phyloP scores from a whole-genome alignment of 1,140 invertebrate species.

The Zaprionus nigranus region DNA sequence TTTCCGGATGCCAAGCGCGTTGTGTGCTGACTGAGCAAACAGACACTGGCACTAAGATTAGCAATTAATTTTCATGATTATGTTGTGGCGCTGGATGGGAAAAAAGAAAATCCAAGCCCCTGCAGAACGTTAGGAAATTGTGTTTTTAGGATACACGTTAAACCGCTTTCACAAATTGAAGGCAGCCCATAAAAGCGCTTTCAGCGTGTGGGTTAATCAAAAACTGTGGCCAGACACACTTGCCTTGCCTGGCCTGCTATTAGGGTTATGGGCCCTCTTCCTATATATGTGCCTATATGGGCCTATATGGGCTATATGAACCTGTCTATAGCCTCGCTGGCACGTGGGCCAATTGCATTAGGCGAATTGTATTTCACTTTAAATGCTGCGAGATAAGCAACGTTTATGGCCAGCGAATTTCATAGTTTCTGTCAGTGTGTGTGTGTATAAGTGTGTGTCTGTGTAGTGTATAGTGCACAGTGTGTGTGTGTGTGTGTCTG shows the following conservation, averaged over 20 bases:
- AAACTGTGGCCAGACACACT: conserved; percentile 5
- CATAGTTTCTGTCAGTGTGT: conserved; percentile 12
- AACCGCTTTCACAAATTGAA: conserved; percentile 37
- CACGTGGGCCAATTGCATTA: conserved; percentile 77
- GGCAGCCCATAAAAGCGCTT: conserved; percentile 15
- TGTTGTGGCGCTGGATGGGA: conserved; percentile 16
- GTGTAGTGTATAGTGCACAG: not conserved
- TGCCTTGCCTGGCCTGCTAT: not conserved
- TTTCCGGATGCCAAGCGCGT: conserved; percentile 44
- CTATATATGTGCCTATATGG: too few relatives aligned
- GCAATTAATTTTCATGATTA: conserved; percentile 73
- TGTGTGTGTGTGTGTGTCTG: conserved; percentile 14
- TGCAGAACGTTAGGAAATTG: not conserved
- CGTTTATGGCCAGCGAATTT: conserved; percentile 61
- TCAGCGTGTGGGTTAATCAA: conserved; percentile 11
- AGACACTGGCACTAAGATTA: conserved; percentile 46
- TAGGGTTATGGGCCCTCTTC: conserved; percentile 13
- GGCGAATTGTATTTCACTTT: conserved; percentile 77
- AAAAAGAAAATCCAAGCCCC: not conserved
- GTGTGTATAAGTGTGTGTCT: not conserved
- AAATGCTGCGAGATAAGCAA: conserved; percentile 70
- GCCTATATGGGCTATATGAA: not conserved
- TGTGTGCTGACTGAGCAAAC: conserved; percentile 48
- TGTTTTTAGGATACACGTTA: conserved; percentile 6
- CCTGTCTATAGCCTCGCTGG: conserved; percentile 9